Base-by-base conservation (phyloP, 2,113 vertebrate species). In the Marmota flaviventris region DNA sequence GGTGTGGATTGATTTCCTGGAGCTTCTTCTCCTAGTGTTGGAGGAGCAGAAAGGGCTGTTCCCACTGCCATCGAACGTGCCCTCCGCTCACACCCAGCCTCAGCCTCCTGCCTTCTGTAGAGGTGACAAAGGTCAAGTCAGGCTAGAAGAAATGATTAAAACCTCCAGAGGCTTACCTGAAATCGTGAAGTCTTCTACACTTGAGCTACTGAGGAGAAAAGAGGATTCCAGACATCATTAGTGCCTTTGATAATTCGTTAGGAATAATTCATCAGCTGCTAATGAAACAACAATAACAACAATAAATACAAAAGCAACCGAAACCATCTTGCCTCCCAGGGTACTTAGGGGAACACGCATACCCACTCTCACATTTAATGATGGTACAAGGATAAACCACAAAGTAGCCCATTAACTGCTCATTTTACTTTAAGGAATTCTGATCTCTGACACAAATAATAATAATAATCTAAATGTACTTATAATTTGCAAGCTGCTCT, bases 361-460 rank as follows among this genome's bases (percentile, higher is more conserved):
- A 77, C 48, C 63, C 58, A 29, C 77, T 81, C 77, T 94, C 72
- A 82, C 58, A 78, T 79, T 95, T 91, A 93, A 89, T 76, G 90
- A 91, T 7, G 42, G n/a, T 82, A 48, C 37, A 56, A 91, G 69
- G 56, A 63, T 77, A 92, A 88, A 65, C 18, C 77, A 90, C 73
- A 70, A 76, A 88, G 67, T 53, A 88, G 51, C 73, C 94, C 81
- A 76, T 93, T 96, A 95, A 70, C 73, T 91, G 65, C 65, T 86
- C 89, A 79, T 93, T 95, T 94, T 73, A 69, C 77, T 94, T 95
- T 73, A 89, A 95, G 48, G 13, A 86, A 91, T 96, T 94, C 69
- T 96, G 72, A 88, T 96, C 85, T 95, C 63, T 85, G 85, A 65
- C 95, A 96, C 75, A 91, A 95, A 79, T 91, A 96, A 95, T 72